These are phyloP conservation scores for Pegoplata infirma DNA, from an alignment of 2,888 invertebrate genomes.

Conservation along the genomic window DNA sequence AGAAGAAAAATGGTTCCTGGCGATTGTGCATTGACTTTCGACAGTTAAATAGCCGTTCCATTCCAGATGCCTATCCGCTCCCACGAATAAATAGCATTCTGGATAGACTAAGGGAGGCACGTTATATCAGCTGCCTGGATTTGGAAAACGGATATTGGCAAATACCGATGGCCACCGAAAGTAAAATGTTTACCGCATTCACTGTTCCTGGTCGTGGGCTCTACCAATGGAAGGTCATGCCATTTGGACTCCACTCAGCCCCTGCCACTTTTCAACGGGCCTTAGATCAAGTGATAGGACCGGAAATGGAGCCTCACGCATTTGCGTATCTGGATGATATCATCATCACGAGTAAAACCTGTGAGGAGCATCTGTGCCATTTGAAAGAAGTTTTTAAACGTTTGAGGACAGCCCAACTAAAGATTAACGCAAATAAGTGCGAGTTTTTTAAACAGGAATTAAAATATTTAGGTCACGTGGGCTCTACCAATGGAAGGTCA, in stretches of 20 bases:
- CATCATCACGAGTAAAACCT: neutral
- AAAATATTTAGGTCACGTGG: no score
- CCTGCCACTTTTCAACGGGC: slow-evolving; percentile 37
- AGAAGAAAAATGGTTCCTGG: slow-evolving; percentile 38
- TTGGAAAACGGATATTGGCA: slow-evolving; percentile 12
- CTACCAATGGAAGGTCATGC: slow-evolving; percentile 33
- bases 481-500: slow-evolving; percentile 26
- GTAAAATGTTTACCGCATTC: slow-evolving; percentile 31
- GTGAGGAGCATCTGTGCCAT: neutral
- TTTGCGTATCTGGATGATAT: slow-evolving; percentile 1
- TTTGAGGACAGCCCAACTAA: neutral
- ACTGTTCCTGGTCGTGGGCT: slow-evolving; percentile 28
- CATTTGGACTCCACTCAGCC: slow-evolving; percentile 34
- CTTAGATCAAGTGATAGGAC: slow-evolving; percentile 10
- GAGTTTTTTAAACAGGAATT: no score
- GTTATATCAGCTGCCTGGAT: slow-evolving; percentile 33
- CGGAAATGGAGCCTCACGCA: neutral
- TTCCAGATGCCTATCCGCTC: slow-evolving; percentile 31
- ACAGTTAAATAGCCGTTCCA: slow-evolving; percentile 3
- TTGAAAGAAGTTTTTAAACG: neutral
- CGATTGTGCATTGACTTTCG: slow-evolving; percentile 38
- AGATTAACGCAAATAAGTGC: neutral
- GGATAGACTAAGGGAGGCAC: slow-evolving; percentile 20
- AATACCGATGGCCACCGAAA: neutral
- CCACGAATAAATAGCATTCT: slow-evolving; percentile 20